Conservation (phyloP, 2,888 invertebrate genomes). For the Blastobasis lacticolella region DNA sequence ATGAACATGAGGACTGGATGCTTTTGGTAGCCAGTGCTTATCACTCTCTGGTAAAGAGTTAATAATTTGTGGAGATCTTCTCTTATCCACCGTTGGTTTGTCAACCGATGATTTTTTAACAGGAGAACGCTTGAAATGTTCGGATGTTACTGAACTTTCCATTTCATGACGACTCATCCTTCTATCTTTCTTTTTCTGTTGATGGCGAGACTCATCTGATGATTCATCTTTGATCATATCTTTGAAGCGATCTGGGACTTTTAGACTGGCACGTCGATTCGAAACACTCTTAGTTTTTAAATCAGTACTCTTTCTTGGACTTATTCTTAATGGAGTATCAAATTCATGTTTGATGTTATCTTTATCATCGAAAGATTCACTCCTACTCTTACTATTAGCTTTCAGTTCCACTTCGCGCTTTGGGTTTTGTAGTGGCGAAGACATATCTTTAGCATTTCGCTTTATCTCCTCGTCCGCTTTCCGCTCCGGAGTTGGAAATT, state of each 20-base stretch:
- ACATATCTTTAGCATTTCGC: constrained; percentile 39
- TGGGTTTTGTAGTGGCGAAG: constrained; percentile 34
- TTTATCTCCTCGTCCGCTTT: constrained; percentile 76
- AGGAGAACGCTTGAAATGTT: constrained; percentile 29
- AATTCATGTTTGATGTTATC: constrained; percentile 32
- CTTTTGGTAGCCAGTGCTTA: constrained; percentile 57
- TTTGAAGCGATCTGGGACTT: constrained; percentile 20
- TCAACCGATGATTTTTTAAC: constrained; percentile 28
- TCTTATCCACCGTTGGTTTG: constrained; percentile 31
- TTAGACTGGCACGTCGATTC: constrained; percentile 24
- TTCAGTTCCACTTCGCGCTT: constrained; percentile 38
- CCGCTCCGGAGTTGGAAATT: constrained; percentile 76
- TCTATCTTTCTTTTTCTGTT: constrained; percentile 19
- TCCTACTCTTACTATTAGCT: constrained; percentile 25
- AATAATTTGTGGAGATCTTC: constrained; percentile 29
- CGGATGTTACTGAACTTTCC: constrained; percentile 13
- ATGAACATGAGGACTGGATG: constrained; percentile 48
- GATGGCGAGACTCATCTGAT: constrained; percentile 10
- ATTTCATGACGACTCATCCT: constrained; percentile 24
- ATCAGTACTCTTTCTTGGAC: constrained; percentile 42
- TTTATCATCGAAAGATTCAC: constrained; percentile 50
- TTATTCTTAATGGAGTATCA: constrained; percentile 26
- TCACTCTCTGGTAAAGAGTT: constrained; percentile 44
- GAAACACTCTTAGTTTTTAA: constrained; percentile 36
- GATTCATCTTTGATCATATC: constrained; percentile 24